Evolutionary conservation across 2,888 invertebrate genomes (phyloP).

Genomic region (Dendrolimus houi): DNA sequence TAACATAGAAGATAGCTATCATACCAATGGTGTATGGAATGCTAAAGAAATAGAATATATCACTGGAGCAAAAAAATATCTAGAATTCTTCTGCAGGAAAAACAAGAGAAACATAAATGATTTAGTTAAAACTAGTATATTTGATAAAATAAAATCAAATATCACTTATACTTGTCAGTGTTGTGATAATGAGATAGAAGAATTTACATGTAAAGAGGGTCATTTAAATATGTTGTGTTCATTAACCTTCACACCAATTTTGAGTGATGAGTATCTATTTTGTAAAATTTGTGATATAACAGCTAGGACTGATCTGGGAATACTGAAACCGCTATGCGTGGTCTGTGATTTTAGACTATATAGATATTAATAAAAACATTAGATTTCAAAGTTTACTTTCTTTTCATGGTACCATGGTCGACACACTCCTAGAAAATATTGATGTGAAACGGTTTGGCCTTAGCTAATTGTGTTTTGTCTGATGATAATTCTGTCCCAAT

Average conservation of each 20-base stretch:
- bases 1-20: slow-evolving; percentile 21
- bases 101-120: slow-evolving; percentile 24
- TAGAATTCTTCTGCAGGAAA: slow-evolving; percentile 41
- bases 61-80: slow-evolving; percentile 33
- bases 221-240: slow-evolving; percentile 58
- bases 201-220: slow-evolving; percentile 38
- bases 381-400: too few relatives aligned
- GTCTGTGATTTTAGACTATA: slow-evolving; percentile 50
- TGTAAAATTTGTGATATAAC: slow-evolving; percentile 43
- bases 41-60: slow-evolving; percentile 32
- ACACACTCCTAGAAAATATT: too few relatives aligned
- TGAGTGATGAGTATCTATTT: slow-evolving; percentile 37
- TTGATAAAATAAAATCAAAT: slow-evolving; percentile 12
- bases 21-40: slow-evolving; percentile 17
- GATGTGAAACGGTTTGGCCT: too few relatives aligned
- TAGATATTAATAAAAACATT: slow-evolving; percentile 3
- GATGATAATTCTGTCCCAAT: too few relatives aligned
- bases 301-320: slow-evolving; percentile 35
- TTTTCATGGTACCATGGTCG: too few relatives aligned
- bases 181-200: slow-evolving; percentile 43
- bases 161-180: slow-evolving; percentile 42
- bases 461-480: too few relatives aligned
- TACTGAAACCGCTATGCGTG: slow-evolving; percentile 37
- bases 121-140: slow-evolving; percentile 20
- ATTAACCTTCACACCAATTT: slow-evolving; percentile 49